Conservation (phyloP, 2,113 vertebrate genomes). For the Clupea harengus region DNA sequence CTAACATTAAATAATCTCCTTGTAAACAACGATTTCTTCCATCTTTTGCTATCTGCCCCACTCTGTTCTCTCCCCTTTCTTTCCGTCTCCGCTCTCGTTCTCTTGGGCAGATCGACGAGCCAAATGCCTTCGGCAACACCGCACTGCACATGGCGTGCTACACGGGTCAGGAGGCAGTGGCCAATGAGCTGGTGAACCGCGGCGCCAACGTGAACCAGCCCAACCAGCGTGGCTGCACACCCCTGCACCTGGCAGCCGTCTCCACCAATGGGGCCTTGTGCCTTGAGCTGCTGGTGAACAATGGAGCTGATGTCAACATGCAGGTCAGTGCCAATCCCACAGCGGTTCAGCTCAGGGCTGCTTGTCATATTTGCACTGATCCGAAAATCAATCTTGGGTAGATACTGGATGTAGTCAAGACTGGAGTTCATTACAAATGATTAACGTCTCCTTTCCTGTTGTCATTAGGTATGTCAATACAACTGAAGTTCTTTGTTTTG, state of each 20-base stretch:
- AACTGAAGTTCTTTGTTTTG: no score
- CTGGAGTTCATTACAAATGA: no score
- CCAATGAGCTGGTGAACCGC: constrained; percentile 86
- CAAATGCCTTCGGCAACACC: constrained; percentile 87
- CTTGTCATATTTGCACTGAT: no score
- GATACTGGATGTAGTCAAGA: no score
- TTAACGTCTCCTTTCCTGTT: no score
- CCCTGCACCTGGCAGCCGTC: constrained; percentile 89
- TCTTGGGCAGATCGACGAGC: constrained; percentile 81
- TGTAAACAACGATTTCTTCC: no score
- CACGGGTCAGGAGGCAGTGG: constrained; percentile 88
- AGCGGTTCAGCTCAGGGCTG: neutral
- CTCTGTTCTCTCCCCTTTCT: neutral
- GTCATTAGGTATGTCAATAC: no score
- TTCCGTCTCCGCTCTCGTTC: neutral
- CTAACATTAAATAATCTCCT: neutral
- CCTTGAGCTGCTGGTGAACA: constrained; percentile 93
- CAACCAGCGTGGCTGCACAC: constrained; percentile 84
- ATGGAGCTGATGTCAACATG: constrained; percentile 88
- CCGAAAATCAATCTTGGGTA: no score
- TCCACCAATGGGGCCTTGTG: constrained; percentile 91
- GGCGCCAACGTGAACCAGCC: constrained; percentile 92
- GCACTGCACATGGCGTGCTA: constrained; percentile 96
- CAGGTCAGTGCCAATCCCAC: constrained; percentile 70
- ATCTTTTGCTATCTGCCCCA: neutral